phyloP scores from a whole-genome alignment of 2,113 vertebrate genomes.

The Tychaedon coryphoeus region DNA sequence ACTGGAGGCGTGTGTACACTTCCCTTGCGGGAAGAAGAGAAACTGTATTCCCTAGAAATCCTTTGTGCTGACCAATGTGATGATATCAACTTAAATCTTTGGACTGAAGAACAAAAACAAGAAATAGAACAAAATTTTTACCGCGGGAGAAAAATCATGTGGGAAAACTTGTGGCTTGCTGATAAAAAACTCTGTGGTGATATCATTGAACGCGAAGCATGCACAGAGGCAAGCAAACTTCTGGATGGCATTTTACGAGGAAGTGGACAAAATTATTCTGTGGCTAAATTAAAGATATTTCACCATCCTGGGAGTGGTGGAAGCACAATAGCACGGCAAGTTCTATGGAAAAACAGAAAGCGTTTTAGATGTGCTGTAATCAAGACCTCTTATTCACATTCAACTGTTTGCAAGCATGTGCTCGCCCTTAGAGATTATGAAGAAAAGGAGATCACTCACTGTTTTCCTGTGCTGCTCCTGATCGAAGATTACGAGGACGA shows the following conservation, averaged over 20 bases:
- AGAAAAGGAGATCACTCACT: slow-evolving; percentile 68
- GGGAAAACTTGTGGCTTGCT: slow-evolving; percentile 83
- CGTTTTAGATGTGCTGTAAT: slow-evolving; percentile 77
- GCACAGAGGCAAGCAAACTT: slow-evolving; percentile 49
- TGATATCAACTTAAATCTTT: slow-evolving; percentile 50
- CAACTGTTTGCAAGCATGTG: slow-evolving; percentile 71
- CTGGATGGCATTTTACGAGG: slow-evolving; percentile 46
- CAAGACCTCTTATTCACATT: slow-evolving; percentile 62
- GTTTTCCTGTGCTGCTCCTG: slow-evolving; percentile 80
- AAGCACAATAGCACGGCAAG: slow-evolving; percentile 82
- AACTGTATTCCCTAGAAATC: slow-evolving; percentile 77
- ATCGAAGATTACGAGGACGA: slow-evolving; percentile 80
- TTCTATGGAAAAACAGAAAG: slow-evolving; percentile 81
- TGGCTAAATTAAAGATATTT: slow-evolving; percentile 77
- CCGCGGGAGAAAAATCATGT: slow-evolving; percentile 75
- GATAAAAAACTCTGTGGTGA: slow-evolving; percentile 72
- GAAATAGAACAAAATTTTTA: slow-evolving; percentile 77
- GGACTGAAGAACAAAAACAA: slow-evolving; percentile 57
- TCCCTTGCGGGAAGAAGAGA: slow-evolving; percentile 71
- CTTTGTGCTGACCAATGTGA: slow-evolving; percentile 76
- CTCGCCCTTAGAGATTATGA: slow-evolving; percentile 78
- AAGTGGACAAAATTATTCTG: slow-evolving; percentile 30
- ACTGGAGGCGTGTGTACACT: slow-evolving; percentile 69
- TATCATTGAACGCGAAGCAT: slow-evolving; percentile 79
- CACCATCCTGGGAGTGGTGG: slow-evolving; percentile 88